Evolutionary conservation across 2,888 invertebrate species (phyloP), one percentile per base, ranked within the genome.

Genomic region (Chrysina gloriosa): DNA sequence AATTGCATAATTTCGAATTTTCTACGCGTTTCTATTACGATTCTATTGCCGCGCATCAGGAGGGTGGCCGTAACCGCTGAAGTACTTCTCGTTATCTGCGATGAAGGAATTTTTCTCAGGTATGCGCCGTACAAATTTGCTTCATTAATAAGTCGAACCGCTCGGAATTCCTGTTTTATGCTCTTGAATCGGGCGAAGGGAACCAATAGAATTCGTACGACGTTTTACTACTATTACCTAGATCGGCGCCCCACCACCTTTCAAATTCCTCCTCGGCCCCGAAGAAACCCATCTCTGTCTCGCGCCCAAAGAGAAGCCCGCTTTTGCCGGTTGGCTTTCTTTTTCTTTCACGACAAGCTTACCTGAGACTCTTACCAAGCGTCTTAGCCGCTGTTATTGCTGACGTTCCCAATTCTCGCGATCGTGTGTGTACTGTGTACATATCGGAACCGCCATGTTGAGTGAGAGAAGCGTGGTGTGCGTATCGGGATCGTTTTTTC

Each of bases 381-480:
- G n/a, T n/a, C n/a, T n/a, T n/a, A n/a, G n/a, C n/a, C n/a, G n/a
- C n/a, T n/a, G n/a, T n/a, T n/a, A n/a, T n/a, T 61, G 58, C 58
- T 73, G 73, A 71, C 72, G 73, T 72, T 70, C 71, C 67, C 67
- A 65, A 71, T 65, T 70, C 69, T 56, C 64, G 58, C 67, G 58
- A 70, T 4, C 52, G 34, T 25, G 36, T 65, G 67, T 69, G 39
- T 61, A 23, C 23, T 42, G 42, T 42, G 29, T 61, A 27, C 52
- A 61, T 42, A 42, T 42, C 19, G 42, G 16, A 42, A 61, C 73
- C 70, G 73, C 73, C 73, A 73, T 73, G 72, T 73, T 73, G 71
- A 69, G 67, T 71, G 16, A 42, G 21, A 27, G 19, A 36, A 42
- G 58, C 72, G 70, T 75, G 58, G 45, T 27, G 42, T 36, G 42